Evolutionary conservation across 2,797 vertebrate genomes (phyloP).

Genomic region (Anolis apletophallus): DNA sequence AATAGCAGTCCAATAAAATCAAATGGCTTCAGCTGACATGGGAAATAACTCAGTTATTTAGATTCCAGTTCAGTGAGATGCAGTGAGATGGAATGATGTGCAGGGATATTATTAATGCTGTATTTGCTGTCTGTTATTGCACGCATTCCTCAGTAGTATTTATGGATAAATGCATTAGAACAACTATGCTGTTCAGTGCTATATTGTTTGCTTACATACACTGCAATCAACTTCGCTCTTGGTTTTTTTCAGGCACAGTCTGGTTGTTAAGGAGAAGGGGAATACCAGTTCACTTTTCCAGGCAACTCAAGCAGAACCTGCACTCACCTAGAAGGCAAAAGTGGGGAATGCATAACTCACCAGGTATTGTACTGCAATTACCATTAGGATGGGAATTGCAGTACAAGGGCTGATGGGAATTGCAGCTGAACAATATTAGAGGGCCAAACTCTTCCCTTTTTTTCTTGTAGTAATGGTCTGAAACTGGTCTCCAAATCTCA

Average conservation of each 20-base stretch:
- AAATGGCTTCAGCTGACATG: conserved; percentile 14
- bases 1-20: background rate
- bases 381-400: background rate
- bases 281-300: background rate
- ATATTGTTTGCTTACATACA: background rate
- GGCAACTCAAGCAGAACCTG: background rate
- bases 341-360: too few species aligned
- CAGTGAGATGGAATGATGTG: conserved; percentile 2
- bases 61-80: conserved; percentile 19
- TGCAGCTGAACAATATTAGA: background rate
- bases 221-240: background rate
- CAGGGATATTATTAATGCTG: background rate
- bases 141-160: conserved; percentile 3
- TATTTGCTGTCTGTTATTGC: background rate
- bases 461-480: background rate
- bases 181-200: background rate
- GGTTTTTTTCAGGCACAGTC: background rate
- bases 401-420: background rate
- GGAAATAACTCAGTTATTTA: background rate
- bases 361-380: background rate
- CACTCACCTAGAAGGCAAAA: background rate
- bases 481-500: background rate
- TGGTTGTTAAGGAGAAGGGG: background rate
- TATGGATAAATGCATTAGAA: background rate
- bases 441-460: too few species aligned